These are phyloP conservation scores for Sinopyrophorus schimmeli DNA, from an alignment of 2,888 invertebrate genomes.

Conservation along the genomic window DNA sequence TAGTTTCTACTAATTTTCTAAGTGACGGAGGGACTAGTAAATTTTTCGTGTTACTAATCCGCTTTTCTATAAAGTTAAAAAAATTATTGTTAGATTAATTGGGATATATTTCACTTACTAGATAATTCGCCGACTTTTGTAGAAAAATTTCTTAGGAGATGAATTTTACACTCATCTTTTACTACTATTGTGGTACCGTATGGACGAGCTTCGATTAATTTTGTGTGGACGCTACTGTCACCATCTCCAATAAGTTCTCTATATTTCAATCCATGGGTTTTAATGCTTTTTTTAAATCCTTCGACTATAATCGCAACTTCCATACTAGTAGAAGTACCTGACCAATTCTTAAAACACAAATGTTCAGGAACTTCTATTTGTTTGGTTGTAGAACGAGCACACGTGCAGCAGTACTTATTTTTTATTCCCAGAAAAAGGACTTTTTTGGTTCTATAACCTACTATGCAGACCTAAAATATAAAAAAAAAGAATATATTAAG, in stretches of 20 bases:
- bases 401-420: too few species aligned
- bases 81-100: neutral
- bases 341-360: too few species aligned
- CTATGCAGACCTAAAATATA: too few species aligned
- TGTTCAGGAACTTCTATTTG: too few species aligned
- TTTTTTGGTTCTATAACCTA: too few species aligned
- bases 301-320: neutral
- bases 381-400: too few species aligned
- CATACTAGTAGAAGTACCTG: too few species aligned
- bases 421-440: too few species aligned
- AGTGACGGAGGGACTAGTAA: neutral
- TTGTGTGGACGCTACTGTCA: neutral
- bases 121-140: neutral
- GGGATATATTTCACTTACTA: neutral
- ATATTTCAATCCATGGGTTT: neutral
- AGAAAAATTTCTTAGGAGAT: constrained; percentile 5
- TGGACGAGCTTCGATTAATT: neutral
- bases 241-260: too few species aligned
- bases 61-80: neutral
- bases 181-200: neutral
- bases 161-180: constrained; percentile 2
- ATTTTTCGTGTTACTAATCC: constrained; percentile 2
- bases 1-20: neutral
- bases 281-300: neutral
- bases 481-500: too few species aligned